A percentile compares a stretch with the other conserved stretches of the same genome.
phyloP scores from a whole-genome alignment of 2,797 vertebrate species.

The Eptatretus atami region DNA sequence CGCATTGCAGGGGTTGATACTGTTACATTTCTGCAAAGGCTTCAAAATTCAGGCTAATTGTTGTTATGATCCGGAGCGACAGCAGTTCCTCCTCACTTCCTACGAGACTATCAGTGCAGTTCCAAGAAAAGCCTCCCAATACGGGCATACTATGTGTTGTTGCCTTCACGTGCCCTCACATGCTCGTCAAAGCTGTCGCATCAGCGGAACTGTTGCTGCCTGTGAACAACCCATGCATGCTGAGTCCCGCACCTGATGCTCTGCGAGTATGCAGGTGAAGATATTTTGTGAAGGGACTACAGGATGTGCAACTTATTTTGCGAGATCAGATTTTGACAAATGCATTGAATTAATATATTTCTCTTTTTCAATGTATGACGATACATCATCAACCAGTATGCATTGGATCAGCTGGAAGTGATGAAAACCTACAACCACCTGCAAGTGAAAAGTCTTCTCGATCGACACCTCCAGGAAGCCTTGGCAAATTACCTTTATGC shows the following conservation, averaged over 20 bases:
- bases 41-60: no score
- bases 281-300: background rate
- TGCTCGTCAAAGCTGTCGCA: slow-evolving; percentile 43
- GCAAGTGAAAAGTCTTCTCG: slow-evolving; percentile 19
- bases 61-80: slow-evolving; percentile 10
- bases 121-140: slow-evolving; percentile 12
- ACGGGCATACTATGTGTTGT: slow-evolving; percentile 29
- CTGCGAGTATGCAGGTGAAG: background rate
- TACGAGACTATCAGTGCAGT: slow-evolving; percentile 12
- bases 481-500: slow-evolving; percentile 4
- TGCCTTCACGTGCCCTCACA: slow-evolving; percentile 27
- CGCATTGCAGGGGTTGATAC: no score
- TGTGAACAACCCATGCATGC: slow-evolving; percentile 17
- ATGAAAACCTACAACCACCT: slow-evolving; percentile 30
- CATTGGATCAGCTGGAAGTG: slow-evolving; percentile 20
- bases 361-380: no score
- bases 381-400: slow-evolving; percentile 11
- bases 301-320: no score
- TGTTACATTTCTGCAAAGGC: no score
- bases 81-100: slow-evolving; percentile 40
- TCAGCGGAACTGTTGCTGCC: slow-evolving; percentile 39
- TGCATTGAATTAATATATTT: no score
- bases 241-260: background rate
- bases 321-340: no score
- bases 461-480: slow-evolving; percentile 16